A percentile compares a stretch with the other conserved stretches of the same genome.
These are phyloP conservation scores for Drosophila tsacasi DNA, from an alignment of 1,140 invertebrate species.

Conservation along the genomic window DNA sequence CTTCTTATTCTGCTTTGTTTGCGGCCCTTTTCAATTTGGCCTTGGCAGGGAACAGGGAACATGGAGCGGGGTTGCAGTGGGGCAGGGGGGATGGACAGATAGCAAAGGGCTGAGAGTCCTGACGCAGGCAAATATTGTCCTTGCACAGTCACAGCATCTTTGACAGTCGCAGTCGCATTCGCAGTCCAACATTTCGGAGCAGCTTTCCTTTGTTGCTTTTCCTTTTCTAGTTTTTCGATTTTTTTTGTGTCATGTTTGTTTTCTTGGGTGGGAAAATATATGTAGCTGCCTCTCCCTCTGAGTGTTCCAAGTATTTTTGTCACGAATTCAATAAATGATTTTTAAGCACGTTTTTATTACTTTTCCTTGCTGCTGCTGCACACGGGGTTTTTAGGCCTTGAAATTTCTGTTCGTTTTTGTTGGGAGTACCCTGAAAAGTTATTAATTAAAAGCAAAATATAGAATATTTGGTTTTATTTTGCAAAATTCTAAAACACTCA, in stretches of 20 bases:
- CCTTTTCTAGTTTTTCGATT: neutral
- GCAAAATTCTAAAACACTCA: neutral
- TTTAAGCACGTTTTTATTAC: constrained; percentile 83
- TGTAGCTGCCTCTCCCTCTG: neutral
- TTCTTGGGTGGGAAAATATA: neutral
- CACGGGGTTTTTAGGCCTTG: constrained; percentile 27
- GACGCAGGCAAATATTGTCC: constrained; percentile 74
- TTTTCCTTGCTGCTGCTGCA: constrained; percentile 58
- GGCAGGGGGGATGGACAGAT: constrained; percentile 4
- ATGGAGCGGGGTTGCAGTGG: neutral
- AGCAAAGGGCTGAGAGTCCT: constrained; percentile 35
- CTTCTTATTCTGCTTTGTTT: constrained; percentile 39
- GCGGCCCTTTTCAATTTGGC: constrained; percentile 66
- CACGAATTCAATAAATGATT: constrained; percentile 83
- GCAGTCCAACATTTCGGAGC: constrained; percentile 9
- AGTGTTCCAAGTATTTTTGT: constrained; percentile 64
- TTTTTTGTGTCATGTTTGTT: constrained; percentile 4
- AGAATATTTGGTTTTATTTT: neutral
- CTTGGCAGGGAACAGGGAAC: constrained; percentile 12
- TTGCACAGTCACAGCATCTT: constrained; percentile 73
- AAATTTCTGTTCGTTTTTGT: neutral
- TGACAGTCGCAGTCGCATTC: constrained; percentile 63
- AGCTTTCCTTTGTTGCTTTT: neutral
- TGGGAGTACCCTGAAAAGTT: neutral
- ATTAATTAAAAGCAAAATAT: neutral